phyloP scores from a whole-genome alignment of 2,113 vertebrate species.

The Manacus vitellinus region DNA sequence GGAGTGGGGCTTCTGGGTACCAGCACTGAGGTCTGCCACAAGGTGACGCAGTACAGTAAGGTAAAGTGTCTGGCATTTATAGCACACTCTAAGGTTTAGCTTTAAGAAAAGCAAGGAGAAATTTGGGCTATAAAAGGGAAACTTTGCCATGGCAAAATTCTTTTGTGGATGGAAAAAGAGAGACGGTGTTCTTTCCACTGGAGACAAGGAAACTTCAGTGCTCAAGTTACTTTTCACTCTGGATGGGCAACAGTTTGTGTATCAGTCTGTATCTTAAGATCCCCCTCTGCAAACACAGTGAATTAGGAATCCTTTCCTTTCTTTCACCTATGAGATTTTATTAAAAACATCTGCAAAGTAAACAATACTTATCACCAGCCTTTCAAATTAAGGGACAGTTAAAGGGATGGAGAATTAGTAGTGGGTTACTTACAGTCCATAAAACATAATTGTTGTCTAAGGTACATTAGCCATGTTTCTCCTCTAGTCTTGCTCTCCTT shows the following conservation, averaged over 20 bases:
- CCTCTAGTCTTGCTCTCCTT: neutral
- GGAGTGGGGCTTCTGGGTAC: slow-evolving; percentile 89
- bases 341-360: neutral
- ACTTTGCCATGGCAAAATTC: neutral
- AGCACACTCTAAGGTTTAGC: neutral
- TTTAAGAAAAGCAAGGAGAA: neutral
- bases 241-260: neutral
- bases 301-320: neutral
- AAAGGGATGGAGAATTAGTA: neutral
- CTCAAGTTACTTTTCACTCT: neutral
- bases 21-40: slow-evolving; percentile 84
- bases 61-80: slow-evolving; percentile 64
- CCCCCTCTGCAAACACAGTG: neutral
- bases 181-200: neutral
- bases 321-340: neutral
- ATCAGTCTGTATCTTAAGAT: neutral
- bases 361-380: neutral
- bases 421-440: neutral
- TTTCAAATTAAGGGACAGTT: neutral
- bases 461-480: neutral
- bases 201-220: neutral
- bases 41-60: slow-evolving; percentile 83
- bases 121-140: neutral
- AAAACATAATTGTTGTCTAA: neutral
- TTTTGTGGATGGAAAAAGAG: neutral